Evolutionary conservation across 2,113 vertebrate species (phyloP), one percentile per base, ranked within the genome.

Genomic region (Platanista minor): DNA sequence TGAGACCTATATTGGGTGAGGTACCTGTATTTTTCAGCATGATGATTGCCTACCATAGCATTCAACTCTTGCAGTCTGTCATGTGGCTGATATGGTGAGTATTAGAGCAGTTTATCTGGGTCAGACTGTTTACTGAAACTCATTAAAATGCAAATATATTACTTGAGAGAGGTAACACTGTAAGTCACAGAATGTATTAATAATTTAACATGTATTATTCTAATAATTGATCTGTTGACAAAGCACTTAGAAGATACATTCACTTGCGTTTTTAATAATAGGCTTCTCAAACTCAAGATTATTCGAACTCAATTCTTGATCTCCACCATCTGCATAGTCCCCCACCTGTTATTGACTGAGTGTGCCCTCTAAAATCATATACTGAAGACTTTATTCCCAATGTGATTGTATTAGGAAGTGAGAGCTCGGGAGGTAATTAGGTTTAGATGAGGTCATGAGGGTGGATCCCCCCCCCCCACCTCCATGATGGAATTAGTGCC

Each of bases 111-210:
- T 91, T 96, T 93, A 91, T 94, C 74, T 94, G 57, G 88, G 88
- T 95, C 72, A 94, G 90, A 96, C 13, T 95, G 67, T 86, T 97
- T 91, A 83, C 25, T 83, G 62, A 96, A 95, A 46, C 89, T 97
- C 67, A 93, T 97, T 94, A 97, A 97, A 94, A 97, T 97, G 72
- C 66, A 96, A 98, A 96, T 96, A 57, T 67, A 95, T 85, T 89
- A 87, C 74, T 93, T 97, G 57, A 92, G 62, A 95, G 96, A 96
- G 43, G 36, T 96, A 96, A 91, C 89, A 94, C 66, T 67, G 69
- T 94, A 96, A 97, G 49, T 94, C 91, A 93, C n/a, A 91, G 88
- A 94, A 74, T 46, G 67, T 95, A 94, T 97, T 95, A 97, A 95
- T 95, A 97, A 97, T 94, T 96, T 97, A 97, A 74, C 91, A 87